Percentiles rank a stretch among this genome's conserved stretches.
Evolutionary conservation across 2,797 vertebrate genomes (phyloP).

Genomic region (Eleutherodactylus coqui): DNA sequence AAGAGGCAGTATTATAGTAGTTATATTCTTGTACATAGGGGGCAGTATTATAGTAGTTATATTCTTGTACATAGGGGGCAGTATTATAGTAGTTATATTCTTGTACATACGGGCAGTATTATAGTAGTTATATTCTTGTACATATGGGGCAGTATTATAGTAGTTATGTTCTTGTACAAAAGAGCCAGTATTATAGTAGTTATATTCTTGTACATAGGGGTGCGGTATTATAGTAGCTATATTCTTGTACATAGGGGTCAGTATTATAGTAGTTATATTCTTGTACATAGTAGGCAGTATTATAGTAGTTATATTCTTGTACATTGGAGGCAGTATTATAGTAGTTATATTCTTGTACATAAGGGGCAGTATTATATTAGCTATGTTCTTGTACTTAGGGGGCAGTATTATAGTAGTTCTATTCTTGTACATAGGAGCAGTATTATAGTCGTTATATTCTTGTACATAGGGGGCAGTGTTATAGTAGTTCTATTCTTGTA

Average conservation of each 20-base stretch:
- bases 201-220: neutral
- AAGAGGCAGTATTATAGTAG: constrained; percentile 12
- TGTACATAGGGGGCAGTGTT: neutral
- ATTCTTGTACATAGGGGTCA: neutral
- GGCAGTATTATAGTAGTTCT: neutral
- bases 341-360: too few relatives aligned
- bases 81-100: constrained; percentile 6
- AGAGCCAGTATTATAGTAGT: neutral
- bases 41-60: constrained; percentile 2
- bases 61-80: constrained; percentile 7
- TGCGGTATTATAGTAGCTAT: neutral
- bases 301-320: constrained; percentile 12
- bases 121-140: constrained; percentile 1
- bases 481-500: neutral
- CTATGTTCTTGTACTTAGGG: too few relatives aligned
- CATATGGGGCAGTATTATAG: neutral
- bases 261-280: constrained; percentile 12
- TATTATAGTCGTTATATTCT: constrained; percentile 1
- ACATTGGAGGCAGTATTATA: neutral
- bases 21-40: constrained; percentile 15
- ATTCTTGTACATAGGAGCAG: neutral
- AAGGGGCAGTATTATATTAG: too few relatives aligned
- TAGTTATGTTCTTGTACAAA: neutral
- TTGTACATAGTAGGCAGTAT: constrained; percentile 5
- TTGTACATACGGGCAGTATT: neutral